Base-by-base conservation (phyloP, 2,888 invertebrate species). In the Clostera curtula region DNA sequence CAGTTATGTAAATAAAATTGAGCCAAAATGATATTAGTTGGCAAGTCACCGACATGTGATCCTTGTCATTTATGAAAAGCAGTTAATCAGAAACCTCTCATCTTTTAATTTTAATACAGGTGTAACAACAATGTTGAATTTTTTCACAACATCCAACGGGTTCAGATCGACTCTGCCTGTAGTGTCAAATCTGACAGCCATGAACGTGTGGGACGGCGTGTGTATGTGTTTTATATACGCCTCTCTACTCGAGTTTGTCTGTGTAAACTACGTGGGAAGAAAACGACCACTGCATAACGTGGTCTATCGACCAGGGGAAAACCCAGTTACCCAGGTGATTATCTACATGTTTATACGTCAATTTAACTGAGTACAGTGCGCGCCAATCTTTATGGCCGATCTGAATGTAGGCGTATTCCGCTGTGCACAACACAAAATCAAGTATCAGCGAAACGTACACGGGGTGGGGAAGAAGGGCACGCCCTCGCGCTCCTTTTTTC, bases 201-300 rank as follows among this genome's bases (percentile, higher is more conserved):
- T 96, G 96, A 96, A 96, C 84, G 94, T 96, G 26, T 96, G 96
- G 96, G 96, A 96, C 72, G 96, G 96, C 35, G 96, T 96, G 43
- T 96, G 96, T 76, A 96, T 96, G 96, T 96, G 95, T 79, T 96
- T 96, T 87, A 96, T 96, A 73, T 96, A 96, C 85, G 96, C 96
- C 34, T 95, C 95, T 27, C 88, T 96, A 34, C 87, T 96, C 55
- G 96, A 96, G 80, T 96, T 96, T 75, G 96, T 96, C 27, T 95
- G 95, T 79, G 96, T 96, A 63, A 96, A 96, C 87, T 96, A 96
- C 80, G 94, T 96, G 43, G 96, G 96, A 40, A 88, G 96, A 33
- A 96, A 95, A 69, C 85, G 95, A 52, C 95, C 95, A 26, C 86
- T 93, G 36, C 93, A 93, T 85, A 94, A 95, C 74, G 93, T 94